phyloP scores from a whole-genome alignment of 2,888 invertebrate genomes.

The Sinopyrophorus schimmeli region DNA sequence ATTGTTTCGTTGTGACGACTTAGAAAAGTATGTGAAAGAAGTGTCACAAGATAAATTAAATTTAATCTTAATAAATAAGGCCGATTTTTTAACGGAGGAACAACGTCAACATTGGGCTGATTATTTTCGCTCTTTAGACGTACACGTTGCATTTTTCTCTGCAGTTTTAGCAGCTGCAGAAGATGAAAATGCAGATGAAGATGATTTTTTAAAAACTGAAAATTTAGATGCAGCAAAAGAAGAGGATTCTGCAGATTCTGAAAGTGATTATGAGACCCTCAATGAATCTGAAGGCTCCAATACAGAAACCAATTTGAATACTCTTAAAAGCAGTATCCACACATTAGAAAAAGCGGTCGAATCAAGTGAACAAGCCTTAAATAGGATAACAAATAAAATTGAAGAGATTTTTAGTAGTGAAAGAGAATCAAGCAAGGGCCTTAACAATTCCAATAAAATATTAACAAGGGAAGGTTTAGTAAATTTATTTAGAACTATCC shows the following conservation, averaged over 20 bases:
- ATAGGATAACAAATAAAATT: constrained; percentile 60
- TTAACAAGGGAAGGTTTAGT: constrained; percentile 72
- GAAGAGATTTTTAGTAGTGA: constrained; percentile 43
- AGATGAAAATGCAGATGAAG: constrained; percentile 25
- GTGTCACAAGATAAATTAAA: constrained; percentile 72
- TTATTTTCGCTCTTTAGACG: constrained; percentile 73
- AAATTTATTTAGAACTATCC: constrained; percentile 67
- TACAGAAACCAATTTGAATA: constrained; percentile 42
- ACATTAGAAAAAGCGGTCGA: constrained; percentile 61
- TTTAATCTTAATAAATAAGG: constrained; percentile 91
- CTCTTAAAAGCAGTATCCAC: constrained; percentile 59
- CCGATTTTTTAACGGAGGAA: constrained; percentile 81
- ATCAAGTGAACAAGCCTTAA: constrained; percentile 60
- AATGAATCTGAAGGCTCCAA: constrained; percentile 33
- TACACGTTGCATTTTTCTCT: constrained; percentile 88
- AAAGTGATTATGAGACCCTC: constrained; percentile 9
- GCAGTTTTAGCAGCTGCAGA: constrained; percentile 56
- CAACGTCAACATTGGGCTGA: constrained; percentile 85
- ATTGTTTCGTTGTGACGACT: constrained; percentile 82
- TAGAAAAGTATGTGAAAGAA: constrained; percentile 85
- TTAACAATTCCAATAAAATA: constrained; percentile 62
- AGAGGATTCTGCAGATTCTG: constrained; percentile 29
- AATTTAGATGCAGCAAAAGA: constrained; percentile 41
- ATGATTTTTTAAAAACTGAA: no score
- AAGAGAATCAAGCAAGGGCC: no score